These are phyloP conservation scores for Hymenochirus boettgeri DNA, from an alignment of 2,113 vertebrate species.

Conservation along the genomic window DNA sequence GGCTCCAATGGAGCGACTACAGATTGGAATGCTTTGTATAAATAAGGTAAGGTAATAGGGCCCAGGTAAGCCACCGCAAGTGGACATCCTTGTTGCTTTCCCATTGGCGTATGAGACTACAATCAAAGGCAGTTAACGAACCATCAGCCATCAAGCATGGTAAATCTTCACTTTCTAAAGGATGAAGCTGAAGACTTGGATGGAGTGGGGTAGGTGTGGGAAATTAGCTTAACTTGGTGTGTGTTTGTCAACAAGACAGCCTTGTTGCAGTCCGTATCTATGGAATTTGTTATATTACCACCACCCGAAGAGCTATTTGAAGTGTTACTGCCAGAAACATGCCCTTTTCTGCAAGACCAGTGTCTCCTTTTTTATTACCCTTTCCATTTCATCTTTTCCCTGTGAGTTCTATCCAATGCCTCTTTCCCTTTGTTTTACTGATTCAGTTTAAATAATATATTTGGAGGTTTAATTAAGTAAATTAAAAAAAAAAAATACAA, in stretches of 20 bases:
- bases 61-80: constrained; percentile 37
- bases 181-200: constrained; percentile 43
- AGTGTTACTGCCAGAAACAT: neutral
- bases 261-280: neutral
- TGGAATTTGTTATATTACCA: neutral
- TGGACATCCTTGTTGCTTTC: constrained; percentile 32
- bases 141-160: constrained; percentile 18
- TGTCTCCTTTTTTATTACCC: neutral
- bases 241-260: neutral
- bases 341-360: neutral
- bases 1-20: neutral
- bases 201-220: constrained; percentile 53
- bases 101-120: constrained; percentile 35
- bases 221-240: constrained; percentile 47
- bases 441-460: too few species aligned
- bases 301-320: neutral
- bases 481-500: too few species aligned
- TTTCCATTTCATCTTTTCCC: neutral
- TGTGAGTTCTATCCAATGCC: too few species aligned
- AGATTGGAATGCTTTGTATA: neutral
- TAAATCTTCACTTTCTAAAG: constrained; percentile 40
- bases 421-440: too few species aligned
- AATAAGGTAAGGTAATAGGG: constrained; percentile 14
- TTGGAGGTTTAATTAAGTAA: too few species aligned
- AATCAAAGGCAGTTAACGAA: constrained; percentile 34